Base-by-base conservation (phyloP, 2,888 invertebrate genomes). In the Phyllotreta cruciferae region DNA sequence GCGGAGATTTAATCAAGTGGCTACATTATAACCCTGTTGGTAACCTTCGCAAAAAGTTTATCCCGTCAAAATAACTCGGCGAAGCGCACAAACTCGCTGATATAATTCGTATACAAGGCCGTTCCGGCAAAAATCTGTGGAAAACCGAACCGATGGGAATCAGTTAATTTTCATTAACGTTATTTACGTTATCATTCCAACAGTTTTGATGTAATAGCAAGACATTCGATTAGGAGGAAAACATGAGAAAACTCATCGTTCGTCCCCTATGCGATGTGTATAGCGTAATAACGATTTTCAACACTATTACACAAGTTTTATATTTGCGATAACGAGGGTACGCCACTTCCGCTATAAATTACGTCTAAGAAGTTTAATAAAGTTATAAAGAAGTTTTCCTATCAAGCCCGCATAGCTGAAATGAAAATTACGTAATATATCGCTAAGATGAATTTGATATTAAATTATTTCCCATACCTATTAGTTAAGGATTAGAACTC, bases 1-100 rank as follows among this genome's bases (percentile, higher is more conserved):
- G 65, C 47, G 50, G 64, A 65, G 66, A 66, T 68, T 71, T 71
- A 69, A 71, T 71, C 69, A 70, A 71, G 70, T 69, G 58, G 62
- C 57, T 47, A 62, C 64, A 62, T 67, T 68, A 68, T 49, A 67
- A 52, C 62, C 52, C 36, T 52, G 39, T 58, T 38, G 50, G 49
- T 52, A 54, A 14, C 24, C 42, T 47, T 34, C 47, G 63, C 56
- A 60, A 63, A 60, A 62, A 66, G 50, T 56, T 63, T 56, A 56
- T 56, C 56, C 60, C 60, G 63, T 66, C 62, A 56, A 66, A 66
- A 66, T 63, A 66, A 60, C 60, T 64, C 52, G 10, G 42, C 34
- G 24, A 52, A 38, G 6, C 9, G 14, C 24, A 24, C 24, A 24
- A 24, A 24, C 24, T 24, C 24, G 24, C 24, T 24, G 24, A 24